Base-by-base conservation (phyloP, 1,140 invertebrate species). In the Platyscapa corneri region DNA sequence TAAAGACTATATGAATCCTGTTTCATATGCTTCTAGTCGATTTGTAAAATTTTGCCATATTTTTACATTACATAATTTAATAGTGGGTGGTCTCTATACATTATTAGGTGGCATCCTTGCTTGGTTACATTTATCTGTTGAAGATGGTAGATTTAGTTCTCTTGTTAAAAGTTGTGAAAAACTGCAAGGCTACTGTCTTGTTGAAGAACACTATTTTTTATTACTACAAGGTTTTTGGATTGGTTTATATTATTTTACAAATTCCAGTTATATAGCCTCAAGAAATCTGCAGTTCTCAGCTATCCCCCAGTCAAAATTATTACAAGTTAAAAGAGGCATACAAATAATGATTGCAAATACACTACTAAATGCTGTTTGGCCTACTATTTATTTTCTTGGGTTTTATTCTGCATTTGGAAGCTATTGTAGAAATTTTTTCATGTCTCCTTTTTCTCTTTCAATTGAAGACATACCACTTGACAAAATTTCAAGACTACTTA, bases 191-290 rank as follows among this genome's bases (percentile, higher is more conserved):
- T 87, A 67, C 0, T 95, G 94, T 86, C 87, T 95, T 8, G 92
- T 93, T 60, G 94, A 95, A 86, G 93, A 94, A 84, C 92, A 94
- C 78, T 93, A 94, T 18, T 96, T 96, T 88, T 87, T 97, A 30
- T 91, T 96, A 20, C 92, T 95, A 85, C 94, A 94, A 81, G 96
- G 96, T 32, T 93, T 96, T 65, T 96, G 95, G 94, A 95, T 95
- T 83, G 96, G 96, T 72, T 91, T 96, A 80, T 96, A 95, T 88
- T 95, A 95, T 88, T 96, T 96, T 87, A 87, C 94, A 0, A 95
- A 94, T 87, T 94, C 94, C 64, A 93, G 94, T 74, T 92, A 96
- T 18, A 92, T 94, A 27, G 84, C 83, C 12, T 65, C 77, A 0
- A 88, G 88, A 49, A 88, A 90, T 75, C 87, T 94, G 0, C 83